Conservation (phyloP, 2,113 vertebrate genomes). For the Plotosus lineatus region DNA sequence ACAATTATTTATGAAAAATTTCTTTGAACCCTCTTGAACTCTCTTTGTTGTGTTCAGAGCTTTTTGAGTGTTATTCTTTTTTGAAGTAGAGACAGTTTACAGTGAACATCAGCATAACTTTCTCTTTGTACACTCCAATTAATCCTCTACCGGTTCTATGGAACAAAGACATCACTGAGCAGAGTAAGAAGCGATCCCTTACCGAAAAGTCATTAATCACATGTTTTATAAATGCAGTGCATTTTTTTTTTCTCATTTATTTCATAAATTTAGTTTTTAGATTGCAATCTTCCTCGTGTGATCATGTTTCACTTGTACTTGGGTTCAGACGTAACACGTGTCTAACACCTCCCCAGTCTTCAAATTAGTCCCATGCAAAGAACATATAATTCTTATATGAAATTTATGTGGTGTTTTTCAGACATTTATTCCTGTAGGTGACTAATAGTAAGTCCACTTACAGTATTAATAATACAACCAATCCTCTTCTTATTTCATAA, state of each 20-base stretch:
- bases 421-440: background rate
- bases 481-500: background rate
- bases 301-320: background rate
- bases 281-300: background rate
- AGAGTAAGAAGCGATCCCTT: background rate
- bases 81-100: conserved; percentile 42
- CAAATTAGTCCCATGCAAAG: background rate
- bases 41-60: conserved; percentile 46
- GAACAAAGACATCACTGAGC: conserved; percentile 10
- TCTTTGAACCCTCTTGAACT: conserved; percentile 52
- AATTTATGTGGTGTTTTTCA: background rate
- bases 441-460: background rate
- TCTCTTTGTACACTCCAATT: conserved; percentile 30
- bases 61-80: conserved; percentile 48
- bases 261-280: background rate
- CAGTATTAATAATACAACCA: background rate
- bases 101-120: conserved; percentile 34
- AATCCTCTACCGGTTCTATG: conserved; percentile 10
- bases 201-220: background rate
- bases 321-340: background rate
- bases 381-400: background rate
- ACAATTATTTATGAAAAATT: conserved; percentile 48
- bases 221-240: background rate
- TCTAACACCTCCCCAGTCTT: background rate
- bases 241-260: background rate